A percentile compares a stretch with the other conserved stretches of the same genome.
Evolutionary conservation across 2,888 invertebrate species (phyloP).

Genomic region (Cheilosia grossa): DNA sequence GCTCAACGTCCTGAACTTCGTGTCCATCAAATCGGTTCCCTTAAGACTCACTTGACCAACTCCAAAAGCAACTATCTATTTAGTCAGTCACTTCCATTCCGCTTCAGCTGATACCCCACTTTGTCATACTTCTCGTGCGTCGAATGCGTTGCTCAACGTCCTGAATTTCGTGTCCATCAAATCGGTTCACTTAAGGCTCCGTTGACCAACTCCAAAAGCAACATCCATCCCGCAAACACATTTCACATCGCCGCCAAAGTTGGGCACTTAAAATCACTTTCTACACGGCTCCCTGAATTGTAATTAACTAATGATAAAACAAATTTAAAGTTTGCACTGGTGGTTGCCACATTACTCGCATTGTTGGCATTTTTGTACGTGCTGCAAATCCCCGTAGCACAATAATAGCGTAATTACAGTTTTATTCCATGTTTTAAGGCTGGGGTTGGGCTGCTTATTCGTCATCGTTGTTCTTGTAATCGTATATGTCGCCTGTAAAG

Average conservation of each 20-base stretch:
- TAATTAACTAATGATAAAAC: background rate
- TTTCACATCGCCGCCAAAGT: background rate
- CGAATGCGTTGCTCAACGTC: too few relatives aligned
- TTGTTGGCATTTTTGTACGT: conserved; percentile 28
- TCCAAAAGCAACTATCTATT: too few relatives aligned
- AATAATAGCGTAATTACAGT: conserved; percentile 54
- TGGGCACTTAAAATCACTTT: background rate
- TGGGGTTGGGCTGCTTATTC: background rate
- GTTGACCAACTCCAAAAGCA: too few relatives aligned
- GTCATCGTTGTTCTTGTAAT: conserved; percentile 2
- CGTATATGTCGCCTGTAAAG: conserved; percentile 39
- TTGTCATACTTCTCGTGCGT: too few relatives aligned
- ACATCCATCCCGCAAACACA: too few relatives aligned
- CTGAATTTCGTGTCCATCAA: too few relatives aligned
- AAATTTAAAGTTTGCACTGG: background rate
- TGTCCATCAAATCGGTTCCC: too few relatives aligned
- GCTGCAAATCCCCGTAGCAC: conserved; percentile 24
- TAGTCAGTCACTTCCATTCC: too few relatives aligned
- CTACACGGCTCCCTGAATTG: background rate
- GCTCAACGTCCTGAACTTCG: too few relatives aligned
- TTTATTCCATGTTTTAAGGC: conserved; percentile 17
- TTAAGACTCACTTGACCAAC: too few relatives aligned
- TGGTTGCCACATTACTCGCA: background rate
- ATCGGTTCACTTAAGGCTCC: too few relatives aligned
- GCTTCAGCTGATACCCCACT: too few relatives aligned